A percentile compares a stretch with the other conserved stretches of the same genome.
These are phyloP conservation scores for Coptodon bakossiorum DNA, from an alignment of 2,113 vertebrate genomes.

Conservation along the genomic window DNA sequence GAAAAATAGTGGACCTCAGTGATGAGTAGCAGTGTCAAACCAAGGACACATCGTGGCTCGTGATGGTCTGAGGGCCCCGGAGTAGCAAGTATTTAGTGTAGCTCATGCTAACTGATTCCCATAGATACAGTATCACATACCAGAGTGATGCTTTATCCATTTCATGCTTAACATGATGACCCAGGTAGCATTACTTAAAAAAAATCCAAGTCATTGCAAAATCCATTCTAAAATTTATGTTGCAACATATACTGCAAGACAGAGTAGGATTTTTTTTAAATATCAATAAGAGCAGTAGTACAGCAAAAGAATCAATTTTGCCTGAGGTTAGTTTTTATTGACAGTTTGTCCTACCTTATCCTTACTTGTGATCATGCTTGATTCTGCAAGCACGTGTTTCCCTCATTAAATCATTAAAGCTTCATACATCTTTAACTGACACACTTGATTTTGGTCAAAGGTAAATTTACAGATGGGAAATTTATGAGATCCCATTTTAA, in stretches of 20 bases:
- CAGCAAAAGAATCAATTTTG: not conserved
- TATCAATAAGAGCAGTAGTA: not conserved
- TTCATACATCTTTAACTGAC: not conserved
- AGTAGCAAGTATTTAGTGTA: not conserved
- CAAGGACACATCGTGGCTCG: slow-evolving; percentile 27
- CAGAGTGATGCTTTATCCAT: not conserved
- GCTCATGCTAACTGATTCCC: not conserved
- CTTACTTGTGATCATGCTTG: not conserved
- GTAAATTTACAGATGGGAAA: not conserved
- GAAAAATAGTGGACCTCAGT: slow-evolving; percentile 21
- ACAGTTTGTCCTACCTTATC: not conserved
- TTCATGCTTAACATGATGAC: not conserved
- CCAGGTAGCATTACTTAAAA: not conserved
- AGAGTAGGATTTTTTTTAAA: not conserved
- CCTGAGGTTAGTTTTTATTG: not conserved
- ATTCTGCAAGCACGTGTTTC: not conserved
- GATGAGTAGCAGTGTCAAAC: slow-evolving; percentile 33
- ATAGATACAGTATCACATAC: not conserved
- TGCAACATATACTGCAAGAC: not conserved
- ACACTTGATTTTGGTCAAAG: not conserved
- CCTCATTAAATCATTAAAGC: not conserved
- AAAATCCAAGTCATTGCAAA: not conserved
- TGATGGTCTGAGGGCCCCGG: not conserved
- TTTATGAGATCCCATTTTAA: not conserved
- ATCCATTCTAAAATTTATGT: not conserved